A percentile compares a stretch with the other conserved stretches of the same genome.
phyloP scores from a whole-genome alignment of 2,113 vertebrate species.

The Rostratula benghalensis region DNA sequence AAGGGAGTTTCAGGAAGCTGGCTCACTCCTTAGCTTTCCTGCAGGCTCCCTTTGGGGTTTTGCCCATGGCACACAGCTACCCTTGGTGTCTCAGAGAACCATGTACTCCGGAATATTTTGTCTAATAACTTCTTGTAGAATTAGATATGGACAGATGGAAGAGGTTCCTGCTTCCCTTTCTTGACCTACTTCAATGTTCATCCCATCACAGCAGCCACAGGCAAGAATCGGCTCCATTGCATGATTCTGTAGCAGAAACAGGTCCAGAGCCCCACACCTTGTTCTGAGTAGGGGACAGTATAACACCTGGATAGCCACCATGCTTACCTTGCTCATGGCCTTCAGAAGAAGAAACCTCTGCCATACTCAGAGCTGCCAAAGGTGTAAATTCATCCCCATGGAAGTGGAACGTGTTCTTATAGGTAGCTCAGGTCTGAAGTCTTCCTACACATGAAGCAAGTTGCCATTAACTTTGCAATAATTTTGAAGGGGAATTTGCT shows the following conservation, averaged over 20 bases:
- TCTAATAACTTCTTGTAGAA: not conserved
- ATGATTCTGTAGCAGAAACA: not conserved
- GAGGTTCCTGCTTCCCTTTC: not conserved
- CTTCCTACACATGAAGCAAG: not conserved
- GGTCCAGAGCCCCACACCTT: accelerated
- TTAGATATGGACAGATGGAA: not conserved
- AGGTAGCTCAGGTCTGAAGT: not conserved
- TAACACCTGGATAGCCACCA: not conserved
- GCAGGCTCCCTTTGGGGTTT: not conserved
- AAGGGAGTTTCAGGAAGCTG: not conserved
- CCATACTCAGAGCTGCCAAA: not conserved
- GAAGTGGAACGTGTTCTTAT: not conserved
- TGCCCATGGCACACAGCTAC: not conserved
- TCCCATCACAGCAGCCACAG: not conserved
- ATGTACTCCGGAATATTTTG: not conserved
- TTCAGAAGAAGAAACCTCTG: not conserved
- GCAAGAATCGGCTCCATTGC: not conserved
- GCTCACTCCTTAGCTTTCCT: not conserved
- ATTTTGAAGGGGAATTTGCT: not conserved
- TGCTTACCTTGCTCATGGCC: not conserved
- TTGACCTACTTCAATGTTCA: not conserved
- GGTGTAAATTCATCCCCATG: not conserved
- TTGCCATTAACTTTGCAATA: not conserved
- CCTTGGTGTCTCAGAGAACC: accelerated
- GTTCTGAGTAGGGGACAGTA: not conserved